phyloP scores from a whole-genome alignment of 2,797 vertebrate species.

The Gymnopithys bicolor region DNA sequence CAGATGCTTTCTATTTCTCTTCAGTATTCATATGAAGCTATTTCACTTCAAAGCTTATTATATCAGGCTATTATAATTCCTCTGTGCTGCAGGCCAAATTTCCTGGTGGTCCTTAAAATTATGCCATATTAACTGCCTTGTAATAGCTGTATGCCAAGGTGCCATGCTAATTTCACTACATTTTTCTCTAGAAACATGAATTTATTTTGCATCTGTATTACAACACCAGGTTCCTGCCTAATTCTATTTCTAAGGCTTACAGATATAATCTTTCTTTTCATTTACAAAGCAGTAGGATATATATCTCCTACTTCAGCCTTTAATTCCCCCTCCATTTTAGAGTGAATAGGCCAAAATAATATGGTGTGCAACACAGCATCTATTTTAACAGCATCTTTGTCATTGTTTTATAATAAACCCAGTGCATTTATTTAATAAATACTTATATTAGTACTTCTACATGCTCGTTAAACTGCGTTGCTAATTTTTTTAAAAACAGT shows the following conservation, averaged over 20 bases:
- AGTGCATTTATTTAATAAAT: not conserved
- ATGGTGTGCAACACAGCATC: not conserved
- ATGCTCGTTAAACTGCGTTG: not conserved
- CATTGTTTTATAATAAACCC: not conserved
- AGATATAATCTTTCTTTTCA: not conserved
- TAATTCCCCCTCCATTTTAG: not conserved
- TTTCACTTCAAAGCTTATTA: not conserved
- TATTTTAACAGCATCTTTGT: not conserved
- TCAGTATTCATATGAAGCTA: slow-evolving; percentile 21
- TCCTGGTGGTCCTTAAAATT: slow-evolving; percentile 41
- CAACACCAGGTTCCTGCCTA: not conserved
- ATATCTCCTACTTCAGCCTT: not conserved
- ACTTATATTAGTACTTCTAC: not conserved
- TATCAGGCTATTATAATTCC: not conserved
- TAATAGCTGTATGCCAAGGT: not conserved
- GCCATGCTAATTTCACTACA: not conserved
- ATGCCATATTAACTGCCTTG: not conserved
- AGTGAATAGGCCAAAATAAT: not conserved
- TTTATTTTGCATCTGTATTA: not conserved
- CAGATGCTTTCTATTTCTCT: not conserved
- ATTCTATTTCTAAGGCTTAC: not conserved
- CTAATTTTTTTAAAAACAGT: not conserved
- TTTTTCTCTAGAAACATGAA: not conserved
- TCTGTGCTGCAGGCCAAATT: slow-evolving; percentile 32
- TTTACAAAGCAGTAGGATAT: not conserved